Conservation (phyloP, 2,888 invertebrate species). For the Acanthoscelides obtectus region DNA sequence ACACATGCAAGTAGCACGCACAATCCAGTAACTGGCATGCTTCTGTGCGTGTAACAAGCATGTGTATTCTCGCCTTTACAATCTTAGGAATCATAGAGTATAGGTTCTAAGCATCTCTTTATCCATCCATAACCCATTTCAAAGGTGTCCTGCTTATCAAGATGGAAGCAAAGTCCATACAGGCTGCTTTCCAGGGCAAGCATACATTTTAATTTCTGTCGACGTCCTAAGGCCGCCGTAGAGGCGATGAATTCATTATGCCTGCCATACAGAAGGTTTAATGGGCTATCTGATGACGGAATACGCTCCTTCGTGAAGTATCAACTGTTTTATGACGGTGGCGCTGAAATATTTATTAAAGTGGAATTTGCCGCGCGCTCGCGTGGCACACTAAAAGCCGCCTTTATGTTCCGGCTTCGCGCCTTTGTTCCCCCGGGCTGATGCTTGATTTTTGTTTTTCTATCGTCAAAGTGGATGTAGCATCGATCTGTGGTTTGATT, state of each 20-base stretch:
- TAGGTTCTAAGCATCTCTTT: no score
- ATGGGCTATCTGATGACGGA: slow-evolving; percentile 33
- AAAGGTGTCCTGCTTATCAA: not conserved
- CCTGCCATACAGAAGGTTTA: slow-evolving; percentile 26
- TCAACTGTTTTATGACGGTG: slow-evolving; percentile 11
- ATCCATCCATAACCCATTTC: no score
- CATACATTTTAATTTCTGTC: slow-evolving; percentile 22
- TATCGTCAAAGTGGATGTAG: not conserved
- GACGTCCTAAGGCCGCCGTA: slow-evolving; percentile 20
- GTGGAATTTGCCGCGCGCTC: not conserved
- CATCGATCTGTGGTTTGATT: not conserved
- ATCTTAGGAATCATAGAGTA: no score
- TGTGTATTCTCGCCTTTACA: no score
- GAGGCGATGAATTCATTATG: slow-evolving; percentile 30
- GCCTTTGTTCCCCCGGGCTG: not conserved
- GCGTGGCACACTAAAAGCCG: not conserved
- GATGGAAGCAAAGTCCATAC: slow-evolving; percentile 2
- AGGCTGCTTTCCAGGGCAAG: not conserved
- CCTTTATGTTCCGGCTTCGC: not conserved
- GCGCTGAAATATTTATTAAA: slow-evolving; percentile 17
- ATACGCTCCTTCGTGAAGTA: slow-evolving; percentile 20
- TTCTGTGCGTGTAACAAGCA: no score
- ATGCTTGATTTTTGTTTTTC: not conserved
- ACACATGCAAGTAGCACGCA: no score
- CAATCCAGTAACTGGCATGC: no score